These are phyloP conservation scores for Araneus ventricosus DNA, from an alignment of 1,140 invertebrate species.

Conservation along the genomic window DNA sequence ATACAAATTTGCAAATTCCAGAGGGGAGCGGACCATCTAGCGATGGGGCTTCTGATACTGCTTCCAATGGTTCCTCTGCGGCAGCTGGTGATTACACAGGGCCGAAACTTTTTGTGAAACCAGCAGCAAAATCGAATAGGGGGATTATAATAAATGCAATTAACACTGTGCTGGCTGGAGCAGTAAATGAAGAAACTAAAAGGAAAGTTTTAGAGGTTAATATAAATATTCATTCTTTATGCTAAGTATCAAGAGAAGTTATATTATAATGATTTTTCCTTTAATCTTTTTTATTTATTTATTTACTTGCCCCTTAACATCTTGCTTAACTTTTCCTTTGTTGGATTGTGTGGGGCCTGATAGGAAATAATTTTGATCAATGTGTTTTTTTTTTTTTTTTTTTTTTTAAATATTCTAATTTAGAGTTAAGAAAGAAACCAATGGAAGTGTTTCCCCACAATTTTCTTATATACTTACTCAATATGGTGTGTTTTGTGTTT, in stretches of 20 bases:
- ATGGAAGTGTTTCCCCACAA: too few relatives aligned
- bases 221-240: not conserved
- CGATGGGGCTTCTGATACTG: slow-evolving; percentile 77
- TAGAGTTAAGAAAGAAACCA: too few relatives aligned
- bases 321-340: too few relatives aligned
- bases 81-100: slow-evolving; percentile 81
- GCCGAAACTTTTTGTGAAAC: slow-evolving; percentile 97
- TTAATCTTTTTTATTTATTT: too few relatives aligned
- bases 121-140: slow-evolving; percentile 96
- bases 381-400: too few relatives aligned
- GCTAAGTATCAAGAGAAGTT: not conserved
- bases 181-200: slow-evolving; percentile 96
- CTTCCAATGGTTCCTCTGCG: slow-evolving; percentile 75
- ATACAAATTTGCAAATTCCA: slow-evolving; percentile 53
- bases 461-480: too few relatives aligned
- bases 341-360: too few relatives aligned
- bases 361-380: too few relatives aligned
- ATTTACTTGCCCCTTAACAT: too few relatives aligned
- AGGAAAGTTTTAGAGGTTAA: slow-evolving; percentile 91
- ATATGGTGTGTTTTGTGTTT: too few relatives aligned
- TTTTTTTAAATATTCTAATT: too few relatives aligned
- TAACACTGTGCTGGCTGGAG: slow-evolving; percentile 98
- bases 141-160: slow-evolving; percentile 98
- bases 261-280: not conserved
- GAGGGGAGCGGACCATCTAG: slow-evolving; percentile 74